Percentiles rank a stretch among this genome's conserved stretches.
Conservation (phyloP, 2,888 invertebrate genomes). For the Epinotia demarniana region DNA sequence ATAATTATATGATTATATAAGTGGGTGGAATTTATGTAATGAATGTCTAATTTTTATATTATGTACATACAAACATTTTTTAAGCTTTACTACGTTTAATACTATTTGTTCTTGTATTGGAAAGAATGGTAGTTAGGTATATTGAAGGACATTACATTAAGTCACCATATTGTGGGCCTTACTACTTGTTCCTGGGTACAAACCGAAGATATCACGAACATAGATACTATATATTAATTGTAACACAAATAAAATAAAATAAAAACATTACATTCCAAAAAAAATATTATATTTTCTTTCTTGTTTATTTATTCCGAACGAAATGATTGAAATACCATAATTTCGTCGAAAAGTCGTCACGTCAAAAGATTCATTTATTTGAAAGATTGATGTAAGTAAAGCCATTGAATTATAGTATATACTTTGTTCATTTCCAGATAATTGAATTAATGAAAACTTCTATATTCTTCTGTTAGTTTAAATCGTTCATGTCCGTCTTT, state of each 20-base stretch:
- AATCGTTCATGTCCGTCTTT: neutral
- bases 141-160: neutral
- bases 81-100: conserved; percentile 66
- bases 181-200: neutral
- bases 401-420: too few species aligned
- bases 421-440: too few species aligned
- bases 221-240: neutral
- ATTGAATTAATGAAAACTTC: neutral
- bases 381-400: too few species aligned
- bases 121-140: conserved; percentile 12
- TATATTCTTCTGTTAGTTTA: neutral
- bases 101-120: conserved; percentile 30
- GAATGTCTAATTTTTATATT: conserved; percentile 72
- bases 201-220: neutral
- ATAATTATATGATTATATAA: conserved; percentile 48
- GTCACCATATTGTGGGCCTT: neutral
- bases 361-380: neutral
- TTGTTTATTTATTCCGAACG: conserved; percentile 1
- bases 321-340: neutral
- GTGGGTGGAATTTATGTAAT: conserved; percentile 73
- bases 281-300: neutral
- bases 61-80: conserved; percentile 79
- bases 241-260: neutral
- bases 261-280: neutral
- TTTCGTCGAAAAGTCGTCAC: neutral